Evolutionary conservation across 2,113 vertebrate species (phyloP), one percentile per base, ranked within the genome.

Genomic region (Anhinga anhinga): DNA sequence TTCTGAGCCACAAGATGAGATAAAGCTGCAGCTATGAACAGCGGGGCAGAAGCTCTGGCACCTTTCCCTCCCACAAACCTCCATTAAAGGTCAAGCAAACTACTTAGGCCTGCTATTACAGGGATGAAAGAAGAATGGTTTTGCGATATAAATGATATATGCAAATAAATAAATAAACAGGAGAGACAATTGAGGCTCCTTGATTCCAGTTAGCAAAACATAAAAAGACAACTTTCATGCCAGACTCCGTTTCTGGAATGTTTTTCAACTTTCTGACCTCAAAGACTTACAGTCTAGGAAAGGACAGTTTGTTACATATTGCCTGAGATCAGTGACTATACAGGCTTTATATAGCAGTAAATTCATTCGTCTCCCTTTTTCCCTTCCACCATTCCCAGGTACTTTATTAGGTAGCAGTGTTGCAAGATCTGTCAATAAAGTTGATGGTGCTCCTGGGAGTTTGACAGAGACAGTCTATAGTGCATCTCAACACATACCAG

Each of bases 1-100:
- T 86, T 82, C 81, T 65, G 84, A 95, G 82, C 90, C 90, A 86
- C 71, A 86, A 85, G 82, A 81, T 82, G 84, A 96, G 95, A 96
- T 96, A 96, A 96, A 94, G 70, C 90, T 82, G 82, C 49, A 90
- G 56, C 76, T 95, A 93, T 80, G 78, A 97, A 93, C 66, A 53
- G 61, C 36, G 4, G 87, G 65, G 78, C 84, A 91, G 87, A 91
- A 91, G 67, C 17, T 71, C 63, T 96, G 95, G 82, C 78, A 94
- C 73, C n/a, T 85, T 93, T 95, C 82, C 85, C 78, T 73, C 87
- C 73, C 82, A 80, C 78, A 95, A 80, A 88, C 47, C 56, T 91
- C 66, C 78, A 66, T 58, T 91, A 96, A 93, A 96, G 92, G 96
- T 94, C 93, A 93, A 90, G 67, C 47, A 93, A 89, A 88, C 77